Evolutionary conservation across 2,888 invertebrate species (phyloP).

Genomic region (Elmis aenea): DNA sequence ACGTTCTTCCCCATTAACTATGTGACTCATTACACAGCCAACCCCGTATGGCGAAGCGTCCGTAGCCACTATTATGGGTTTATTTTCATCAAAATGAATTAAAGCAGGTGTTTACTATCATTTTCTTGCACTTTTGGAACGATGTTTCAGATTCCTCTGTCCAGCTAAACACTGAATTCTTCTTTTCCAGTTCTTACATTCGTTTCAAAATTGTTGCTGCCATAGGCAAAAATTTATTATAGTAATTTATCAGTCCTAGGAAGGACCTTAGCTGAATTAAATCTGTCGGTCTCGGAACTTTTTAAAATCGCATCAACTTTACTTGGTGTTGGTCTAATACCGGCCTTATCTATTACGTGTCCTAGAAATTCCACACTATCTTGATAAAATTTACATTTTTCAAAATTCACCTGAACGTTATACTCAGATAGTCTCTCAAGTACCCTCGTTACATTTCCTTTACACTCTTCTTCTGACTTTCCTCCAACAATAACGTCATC

Average conservation of each 20-base stretch:
- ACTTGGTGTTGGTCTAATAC: slow-evolving; percentile 6
- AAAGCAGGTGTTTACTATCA: too few relatives aligned
- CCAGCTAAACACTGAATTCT: slow-evolving; percentile 18
- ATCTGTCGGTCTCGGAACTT: slow-evolving; percentile 9
- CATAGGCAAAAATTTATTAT: slow-evolving; percentile 15
- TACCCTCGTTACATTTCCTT: slow-evolving; percentile 14
- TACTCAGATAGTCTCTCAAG: slow-evolving; percentile 20
- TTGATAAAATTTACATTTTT: slow-evolving; percentile 27
- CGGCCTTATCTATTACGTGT: slow-evolving; percentile 12
- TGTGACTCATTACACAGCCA: too few relatives aligned
- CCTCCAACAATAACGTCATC: slow-evolving; percentile 26
- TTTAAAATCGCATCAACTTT: slow-evolving; percentile 13
- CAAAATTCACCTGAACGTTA: slow-evolving; percentile 24
- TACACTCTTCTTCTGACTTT: slow-evolving; percentile 13
- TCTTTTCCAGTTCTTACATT: slow-evolving; percentile 16
- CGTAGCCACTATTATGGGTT: too few relatives aligned
- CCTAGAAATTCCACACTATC: slow-evolving; percentile 27
- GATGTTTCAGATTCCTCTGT: slow-evolving; percentile 10
- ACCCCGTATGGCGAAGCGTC: too few relatives aligned
- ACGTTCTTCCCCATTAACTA: too few relatives aligned
- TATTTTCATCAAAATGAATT: too few relatives aligned
- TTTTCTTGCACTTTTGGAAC: too few relatives aligned
- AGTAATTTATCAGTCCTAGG: slow-evolving; percentile 18
- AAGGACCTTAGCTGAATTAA: slow-evolving; percentile 12
- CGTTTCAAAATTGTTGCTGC: slow-evolving; percentile 14